phyloP scores from a whole-genome alignment of 2,888 invertebrate species.

The Drosophila quasianomalipes region DNA sequence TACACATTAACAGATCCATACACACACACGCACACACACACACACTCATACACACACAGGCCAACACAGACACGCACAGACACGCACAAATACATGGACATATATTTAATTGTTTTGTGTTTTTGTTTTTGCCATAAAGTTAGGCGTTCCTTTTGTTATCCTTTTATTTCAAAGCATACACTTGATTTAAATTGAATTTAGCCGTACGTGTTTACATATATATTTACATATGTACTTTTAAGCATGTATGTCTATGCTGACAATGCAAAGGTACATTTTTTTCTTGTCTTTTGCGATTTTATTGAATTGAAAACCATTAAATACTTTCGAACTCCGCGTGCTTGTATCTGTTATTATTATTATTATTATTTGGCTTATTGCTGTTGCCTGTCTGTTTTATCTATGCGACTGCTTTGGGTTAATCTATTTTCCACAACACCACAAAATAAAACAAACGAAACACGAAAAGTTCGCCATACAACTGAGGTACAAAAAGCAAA shows the following conservation, averaged over 20 bases:
- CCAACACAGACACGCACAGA: conserved; percentile 12
- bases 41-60: neutral
- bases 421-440: conserved; percentile 52
- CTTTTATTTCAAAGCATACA: conserved; percentile 9
- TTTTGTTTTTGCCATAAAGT: conserved; percentile 18
- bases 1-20: conserved; percentile 9
- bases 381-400: conserved; percentile 14
- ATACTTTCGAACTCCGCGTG: conserved; percentile 19
- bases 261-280: conserved; percentile 11
- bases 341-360: neutral
- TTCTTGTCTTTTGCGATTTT: neutral
- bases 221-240: conserved; percentile 5
- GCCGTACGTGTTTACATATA: conserved; percentile 5
- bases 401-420: conserved; percentile 28
- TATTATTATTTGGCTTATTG: conserved; percentile 26
- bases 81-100: conserved; percentile 20
- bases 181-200: conserved; percentile 13
- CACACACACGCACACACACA: conserved; percentile 12
- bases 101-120: conserved; percentile 18
- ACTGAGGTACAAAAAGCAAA: conserved; percentile 79
- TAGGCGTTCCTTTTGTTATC: conserved; percentile 3
- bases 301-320: conserved; percentile 10
- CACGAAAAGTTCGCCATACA: conserved; percentile 79
- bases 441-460: conserved; percentile 75
- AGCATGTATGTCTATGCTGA: conserved; percentile 26